phyloP scores from a whole-genome alignment of 2,888 invertebrate genomes.

The Sialis fuliginosa region DNA sequence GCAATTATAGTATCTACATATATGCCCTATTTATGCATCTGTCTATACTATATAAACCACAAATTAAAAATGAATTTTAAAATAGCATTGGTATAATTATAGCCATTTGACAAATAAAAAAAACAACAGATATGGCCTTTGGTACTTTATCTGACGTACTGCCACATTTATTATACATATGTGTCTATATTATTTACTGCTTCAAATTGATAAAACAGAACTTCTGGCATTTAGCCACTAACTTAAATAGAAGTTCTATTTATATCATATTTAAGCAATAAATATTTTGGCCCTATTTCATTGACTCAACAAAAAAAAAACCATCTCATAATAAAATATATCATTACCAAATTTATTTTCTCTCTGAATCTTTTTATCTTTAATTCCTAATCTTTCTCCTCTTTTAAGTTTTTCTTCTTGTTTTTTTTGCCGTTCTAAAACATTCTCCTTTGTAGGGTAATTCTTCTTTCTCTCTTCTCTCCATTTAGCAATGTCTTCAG shows the following conservation, averaged over 20 bases:
- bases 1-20: no score
- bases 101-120: background rate
- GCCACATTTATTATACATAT: background rate
- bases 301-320: background rate
- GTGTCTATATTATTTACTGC: background rate
- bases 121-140: background rate
- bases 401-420: slow-evolving; percentile 47
- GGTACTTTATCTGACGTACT: background rate
- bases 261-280: no score
- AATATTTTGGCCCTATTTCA: background rate
- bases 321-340: background rate
- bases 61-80: no score
- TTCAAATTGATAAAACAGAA: no score
- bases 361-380: slow-evolving; percentile 26
- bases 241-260: no score
- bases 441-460: slow-evolving; percentile 47
- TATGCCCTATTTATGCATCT: no score
- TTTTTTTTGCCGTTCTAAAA: slow-evolving; percentile 39
- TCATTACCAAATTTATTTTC: slow-evolving; percentile 15
- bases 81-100: no score
- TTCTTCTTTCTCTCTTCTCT: slow-evolving; percentile 60
- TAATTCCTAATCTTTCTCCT: slow-evolving; percentile 49
- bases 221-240: no score
- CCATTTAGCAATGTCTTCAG: slow-evolving; percentile 76
- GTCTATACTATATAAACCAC: no score